Base-by-base conservation (phyloP, 2,113 vertebrate genomes). In the Leptocoma aspasia region DNA sequence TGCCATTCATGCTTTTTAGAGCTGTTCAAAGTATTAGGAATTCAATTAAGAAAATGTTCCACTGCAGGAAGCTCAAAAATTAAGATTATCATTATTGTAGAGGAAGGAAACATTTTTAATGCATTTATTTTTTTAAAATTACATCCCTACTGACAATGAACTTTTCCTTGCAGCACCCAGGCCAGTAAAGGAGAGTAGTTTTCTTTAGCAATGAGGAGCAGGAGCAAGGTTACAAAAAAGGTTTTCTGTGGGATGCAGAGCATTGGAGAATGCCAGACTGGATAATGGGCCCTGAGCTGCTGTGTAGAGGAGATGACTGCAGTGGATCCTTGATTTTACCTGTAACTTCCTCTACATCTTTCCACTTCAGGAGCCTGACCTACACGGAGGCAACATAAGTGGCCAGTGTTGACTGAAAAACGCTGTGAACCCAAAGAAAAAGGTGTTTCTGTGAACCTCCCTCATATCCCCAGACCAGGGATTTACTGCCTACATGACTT, bases 11-110 rank as follows among this genome's bases (percentile, higher is more conserved):
- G 94, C 89, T 90, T 91, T 90, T 95, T 93, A 94, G 84, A 94
- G 82, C 92, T 77, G 54, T 53, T 95, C 93, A 94, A 18, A 77
- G 82, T 91, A 95, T 87, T 63, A 90, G 35, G 87, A 96, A 96
- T 97, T 95, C 87, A 96, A 91, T 97, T 97, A 95, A 94, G 91
- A 93, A 88, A 95, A 97, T 86, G 94, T 92, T 97, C 84, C 71
- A 83, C 71, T 91, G 75, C 91, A 95, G 90, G 95, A 97, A 97
- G 94, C 71, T 95, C 75, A 91, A 54, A 93, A 90, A 94, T 93
- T 82, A 89, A 92, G 75, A 82, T 79, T 91, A 87, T 76, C 75
- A 88, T 96, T 91, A 95, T 47, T 82, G 66, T 57, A 95, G 92
- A 93, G 94, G 90, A 96, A 95, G 93, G 92, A 97, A 97, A 95